A percentile compares a stretch with the other conserved stretches of the same genome.
Evolutionary conservation across 2,797 vertebrate genomes (phyloP).

Genomic region (Cyprinella venusta): DNA sequence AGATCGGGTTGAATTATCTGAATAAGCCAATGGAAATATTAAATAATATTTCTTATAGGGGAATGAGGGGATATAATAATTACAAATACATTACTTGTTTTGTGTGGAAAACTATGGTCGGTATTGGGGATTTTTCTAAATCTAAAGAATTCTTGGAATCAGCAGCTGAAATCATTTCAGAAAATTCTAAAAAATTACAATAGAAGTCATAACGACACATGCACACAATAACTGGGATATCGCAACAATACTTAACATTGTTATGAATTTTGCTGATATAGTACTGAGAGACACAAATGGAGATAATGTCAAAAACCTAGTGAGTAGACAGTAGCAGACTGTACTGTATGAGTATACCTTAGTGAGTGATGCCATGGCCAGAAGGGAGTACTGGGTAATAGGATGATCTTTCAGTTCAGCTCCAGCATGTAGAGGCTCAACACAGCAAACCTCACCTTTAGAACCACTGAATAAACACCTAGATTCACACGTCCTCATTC

Average conservation of each 20-base stretch:
- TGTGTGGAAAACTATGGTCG: too few species aligned
- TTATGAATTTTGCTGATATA: not conserved
- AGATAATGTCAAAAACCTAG: not conserved
- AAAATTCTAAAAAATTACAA: too few species aligned
- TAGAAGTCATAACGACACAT: not conserved
- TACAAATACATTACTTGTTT: too few species aligned
- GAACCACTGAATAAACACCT: constrained; percentile 97
- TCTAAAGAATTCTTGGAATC: too few species aligned
- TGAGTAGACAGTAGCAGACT: not conserved
- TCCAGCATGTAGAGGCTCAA: constrained; percentile 90
- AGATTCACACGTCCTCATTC: constrained; percentile 94
- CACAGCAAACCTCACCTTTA: constrained; percentile 96
- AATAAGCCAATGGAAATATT: too few species aligned
- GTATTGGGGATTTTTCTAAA: too few species aligned
- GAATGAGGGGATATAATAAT: too few species aligned
- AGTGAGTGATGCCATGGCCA: constrained; percentile 97
- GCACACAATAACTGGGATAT: not conserved
- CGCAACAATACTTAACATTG: not conserved
- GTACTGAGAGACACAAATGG: not conserved
- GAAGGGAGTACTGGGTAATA: constrained; percentile 90
- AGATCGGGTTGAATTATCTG: too few species aligned
- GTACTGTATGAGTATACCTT: constrained; percentile 77
- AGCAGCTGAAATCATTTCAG: too few species aligned
- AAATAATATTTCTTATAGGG: too few species aligned
- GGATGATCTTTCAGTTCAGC: constrained; percentile 91